Evolutionary conservation across 2,113 vertebrate species (phyloP), one percentile per base, ranked within the genome.

Genomic region (Ovis canadensis): DNA sequence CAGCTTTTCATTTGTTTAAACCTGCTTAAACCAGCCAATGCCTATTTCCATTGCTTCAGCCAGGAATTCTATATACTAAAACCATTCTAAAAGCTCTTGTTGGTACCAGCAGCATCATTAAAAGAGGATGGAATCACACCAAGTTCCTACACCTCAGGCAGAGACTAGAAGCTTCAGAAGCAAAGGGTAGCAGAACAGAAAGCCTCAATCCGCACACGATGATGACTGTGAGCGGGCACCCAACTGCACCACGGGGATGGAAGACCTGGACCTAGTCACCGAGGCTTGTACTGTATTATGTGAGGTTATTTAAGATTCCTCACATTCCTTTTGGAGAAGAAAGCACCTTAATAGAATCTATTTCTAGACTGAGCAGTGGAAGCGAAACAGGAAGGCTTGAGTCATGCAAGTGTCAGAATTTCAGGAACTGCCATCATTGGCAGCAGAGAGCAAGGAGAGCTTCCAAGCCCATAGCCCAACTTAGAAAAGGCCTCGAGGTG

Each of bases 311-410:
- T 84, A 57, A 60, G 19, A 92, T 48, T 81, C 55, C 82, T 95
- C 88, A 48, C 50, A 80, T 74, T 83, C 50, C 52, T 83, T 90
- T 82, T 11, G 43, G 21, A 14, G 40, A 91, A 91, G 60, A 88
- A 94, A 91, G 17, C 5, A 60, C 48, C 78, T 92, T 96, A 88
- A 57, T 67, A 92, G 64, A 91, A 91, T n/a, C 54, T 82, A 95
- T 77, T 77, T 94, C 80, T 95, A 96, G 54, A 83, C 43, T 78
- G 23, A 96, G 40, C 48, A 86, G 16, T 67, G n/a, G 48, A 89
- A 87, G 43, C 93, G 43, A 95, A 89, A 45, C 0, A 21, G 40
- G 29, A 97, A 93, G 7, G 0, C 80, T 81, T 67, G 92, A 60
- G 83, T 95, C 33, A 25, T 5, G 11, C 36, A 91, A 55, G 48